Evolutionary conservation across 2,113 vertebrate genomes (phyloP), one percentile per base, ranked within the genome.

Genomic region (Pteropus alecto): DNA sequence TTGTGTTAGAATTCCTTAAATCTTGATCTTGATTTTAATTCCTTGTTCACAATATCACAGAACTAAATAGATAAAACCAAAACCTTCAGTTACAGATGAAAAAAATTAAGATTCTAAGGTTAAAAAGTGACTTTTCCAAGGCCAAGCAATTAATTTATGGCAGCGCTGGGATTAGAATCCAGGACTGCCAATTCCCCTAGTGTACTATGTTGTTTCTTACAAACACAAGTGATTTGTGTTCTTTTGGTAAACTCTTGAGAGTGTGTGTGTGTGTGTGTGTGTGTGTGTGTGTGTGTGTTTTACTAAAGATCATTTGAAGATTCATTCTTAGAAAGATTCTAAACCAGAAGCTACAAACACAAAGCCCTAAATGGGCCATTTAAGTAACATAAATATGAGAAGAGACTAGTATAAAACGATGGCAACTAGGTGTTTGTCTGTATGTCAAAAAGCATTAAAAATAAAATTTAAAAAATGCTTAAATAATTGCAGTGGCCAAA

Each of bases 381-480:
- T 56, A 83, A 90, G n/a, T 68, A 88, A 76, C 14, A 70, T 63
- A 88, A 87, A 61, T 78, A 1, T 74, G 22, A 86, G 48, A 82
- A 89, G 4, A 90, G n/a, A 16, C 8, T 56, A 14, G 22, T 51
- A 92, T 58, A 84, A 82, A 92, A 81, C 51, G 96, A 92, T 7
- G 51, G 48, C 68, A 74, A 84, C 30, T 18, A 63, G 18, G 14
- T 38, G 30, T 58, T 73, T 81, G 12, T 54, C 60, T 77, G 3
- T 51, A 41, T 83, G 26, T 89, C 33, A 65, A 95, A 93, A 90
- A 85, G n/a, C 2, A 95, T 19, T 82, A 83, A 89, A 87, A 93
- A 33, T 86, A 12, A 48, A 51, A 51, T 14, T 13, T 46, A 51
- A 51, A 81, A 93, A 95, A 77, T 28, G n/a, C 58, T 94, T 73